Conservation (phyloP, 2,888 invertebrate species). For the Rhagium mordax region DNA sequence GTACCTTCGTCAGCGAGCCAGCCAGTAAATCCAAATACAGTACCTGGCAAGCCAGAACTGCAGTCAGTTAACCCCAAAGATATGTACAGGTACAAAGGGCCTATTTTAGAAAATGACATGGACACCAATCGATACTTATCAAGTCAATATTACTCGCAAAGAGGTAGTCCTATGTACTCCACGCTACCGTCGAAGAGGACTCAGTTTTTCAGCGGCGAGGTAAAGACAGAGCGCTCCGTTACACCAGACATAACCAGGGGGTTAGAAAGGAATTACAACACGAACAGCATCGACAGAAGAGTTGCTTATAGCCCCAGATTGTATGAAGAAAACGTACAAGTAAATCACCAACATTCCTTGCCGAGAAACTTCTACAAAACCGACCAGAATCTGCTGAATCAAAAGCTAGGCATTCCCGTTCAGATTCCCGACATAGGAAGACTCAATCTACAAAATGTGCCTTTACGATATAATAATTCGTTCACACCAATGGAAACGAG, state of each 20-base stretch:
- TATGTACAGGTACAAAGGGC: conserved; percentile 58
- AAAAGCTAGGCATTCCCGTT: conserved; percentile 64
- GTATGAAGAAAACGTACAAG: background rate
- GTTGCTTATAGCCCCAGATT: background rate
- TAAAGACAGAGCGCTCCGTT: conserved; percentile 69
- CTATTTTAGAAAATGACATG: conserved; percentile 45
- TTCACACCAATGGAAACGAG: conserved; percentile 58
- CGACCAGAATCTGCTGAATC: conserved; percentile 54
- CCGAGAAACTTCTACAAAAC: conserved; percentile 44
- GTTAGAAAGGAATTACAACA: conserved; percentile 58
- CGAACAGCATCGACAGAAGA: conserved; percentile 35
- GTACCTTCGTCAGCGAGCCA: conserved; percentile 58
- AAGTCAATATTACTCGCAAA: conserved; percentile 57
- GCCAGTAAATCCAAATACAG: conserved; percentile 44
- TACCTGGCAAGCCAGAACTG: conserved; percentile 57
- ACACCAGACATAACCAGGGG: conserved; percentile 73
- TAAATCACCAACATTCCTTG: conserved; percentile 30
- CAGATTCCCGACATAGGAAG: conserved; percentile 57
- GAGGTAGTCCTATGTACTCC: conserved; percentile 60
- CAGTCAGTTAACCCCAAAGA: conserved; percentile 42
- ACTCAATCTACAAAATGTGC: conserved; percentile 60
- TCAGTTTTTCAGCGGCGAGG: conserved; percentile 66
- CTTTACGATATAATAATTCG: conserved; percentile 60
- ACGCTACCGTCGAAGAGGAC: conserved; percentile 71
- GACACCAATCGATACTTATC: conserved; percentile 52